phyloP scores from a whole-genome alignment of 2,888 invertebrate species.

The Girardia tigrina region DNA sequence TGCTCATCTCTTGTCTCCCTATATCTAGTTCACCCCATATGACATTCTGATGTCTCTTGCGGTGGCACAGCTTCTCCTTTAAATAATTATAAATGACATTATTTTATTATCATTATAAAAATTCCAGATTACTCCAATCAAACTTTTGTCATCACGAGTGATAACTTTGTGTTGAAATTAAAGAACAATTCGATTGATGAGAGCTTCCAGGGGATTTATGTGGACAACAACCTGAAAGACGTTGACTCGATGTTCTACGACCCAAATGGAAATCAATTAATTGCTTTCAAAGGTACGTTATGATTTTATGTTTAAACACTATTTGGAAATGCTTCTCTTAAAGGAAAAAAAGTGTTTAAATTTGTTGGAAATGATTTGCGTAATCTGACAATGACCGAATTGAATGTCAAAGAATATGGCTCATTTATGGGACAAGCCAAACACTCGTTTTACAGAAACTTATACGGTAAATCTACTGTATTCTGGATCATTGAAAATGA shows the following conservation, averaged over 20 bases:
- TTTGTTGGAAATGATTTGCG: not conserved
- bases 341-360: not conserved
- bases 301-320: not conserved
- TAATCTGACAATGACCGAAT: not conserved
- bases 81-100: no score
- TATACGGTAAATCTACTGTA: not conserved
- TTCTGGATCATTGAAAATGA: not conserved
- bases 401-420: not conserved
- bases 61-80: no score
- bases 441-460: not conserved
- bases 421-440: not conserved
- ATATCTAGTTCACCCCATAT: no score
- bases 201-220: not conserved
- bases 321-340: not conserved
- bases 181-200: constrained; percentile 19
- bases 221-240: not conserved
- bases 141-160: not conserved
- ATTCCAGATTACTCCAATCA: not conserved
- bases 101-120: no score
- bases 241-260: not conserved
- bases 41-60: no score
- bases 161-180: not conserved
- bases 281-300: not conserved
- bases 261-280: not conserved
- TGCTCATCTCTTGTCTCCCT: no score